Percentiles rank a stretch among this genome's conserved stretches.
phyloP scores from a whole-genome alignment of 1,140 invertebrate species.

The Micrasema minimum region DNA sequence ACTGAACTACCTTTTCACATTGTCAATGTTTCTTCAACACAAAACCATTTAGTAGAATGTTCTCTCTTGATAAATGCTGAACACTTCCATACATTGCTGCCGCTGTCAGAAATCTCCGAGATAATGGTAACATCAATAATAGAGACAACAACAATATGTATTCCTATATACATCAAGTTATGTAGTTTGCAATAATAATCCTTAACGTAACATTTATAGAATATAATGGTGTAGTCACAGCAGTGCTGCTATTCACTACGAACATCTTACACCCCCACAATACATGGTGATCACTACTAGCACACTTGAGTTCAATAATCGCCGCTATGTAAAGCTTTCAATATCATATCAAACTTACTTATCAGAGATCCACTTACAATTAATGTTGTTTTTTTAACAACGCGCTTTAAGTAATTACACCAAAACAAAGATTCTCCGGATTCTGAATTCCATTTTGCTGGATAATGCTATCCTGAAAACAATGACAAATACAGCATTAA shows the following conservation, averaged over 20 bases:
- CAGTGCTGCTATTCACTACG: conserved; percentile 47
- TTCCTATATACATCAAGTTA: conserved; percentile 32
- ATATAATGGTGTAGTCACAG: conserved; percentile 43
- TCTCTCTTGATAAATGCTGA: conserved; percentile 36
- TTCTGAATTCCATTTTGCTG: conserved; percentile 21
- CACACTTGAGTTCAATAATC: conserved; percentile 35
- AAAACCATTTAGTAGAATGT: conserved; percentile 22
- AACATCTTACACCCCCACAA: conserved; percentile 28
- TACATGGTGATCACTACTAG: conserved; percentile 29
- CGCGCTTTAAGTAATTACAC: conserved; percentile 52
- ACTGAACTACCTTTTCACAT: conserved; percentile 23
- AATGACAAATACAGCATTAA: neutral
- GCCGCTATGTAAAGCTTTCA: conserved; percentile 40
- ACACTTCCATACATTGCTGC: conserved; percentile 22
- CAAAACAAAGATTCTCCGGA: conserved; percentile 24
- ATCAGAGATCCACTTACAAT: conserved; percentile 49
- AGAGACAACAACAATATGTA: conserved; percentile 43
- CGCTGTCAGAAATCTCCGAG: conserved; percentile 38
- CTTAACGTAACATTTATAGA: conserved; percentile 23
- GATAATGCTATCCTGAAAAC: conserved; percentile 30
- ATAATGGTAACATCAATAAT: conserved; percentile 49
- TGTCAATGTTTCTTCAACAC: conserved; percentile 25
- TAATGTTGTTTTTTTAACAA: conserved; percentile 48
- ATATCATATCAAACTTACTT: conserved; percentile 46
- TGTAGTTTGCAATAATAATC: conserved; percentile 34